These are phyloP conservation scores for Erebia palarica DNA, from an alignment of 2,888 invertebrate genomes.

Conservation along the genomic window DNA sequence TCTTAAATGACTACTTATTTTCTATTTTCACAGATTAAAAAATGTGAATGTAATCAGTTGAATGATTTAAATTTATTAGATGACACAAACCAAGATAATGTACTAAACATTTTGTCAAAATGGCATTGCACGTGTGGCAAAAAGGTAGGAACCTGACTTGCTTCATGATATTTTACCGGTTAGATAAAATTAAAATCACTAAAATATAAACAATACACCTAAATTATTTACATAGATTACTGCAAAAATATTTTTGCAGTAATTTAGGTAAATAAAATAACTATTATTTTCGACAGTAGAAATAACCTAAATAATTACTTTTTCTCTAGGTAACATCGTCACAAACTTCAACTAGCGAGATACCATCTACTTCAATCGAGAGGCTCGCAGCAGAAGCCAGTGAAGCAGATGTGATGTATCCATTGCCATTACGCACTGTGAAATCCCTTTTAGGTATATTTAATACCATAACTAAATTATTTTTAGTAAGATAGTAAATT, in stretches of 20 bases:
- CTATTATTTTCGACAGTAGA: not conserved
- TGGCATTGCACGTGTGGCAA: constrained; percentile 75
- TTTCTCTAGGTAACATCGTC: constrained; percentile 59
- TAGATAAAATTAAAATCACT: not conserved
- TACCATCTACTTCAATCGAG: constrained; percentile 56
- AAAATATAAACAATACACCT: not conserved
- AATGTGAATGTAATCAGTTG: constrained; percentile 73
- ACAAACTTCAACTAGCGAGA: constrained; percentile 68
- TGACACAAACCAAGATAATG: constrained; percentile 69
- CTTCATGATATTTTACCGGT: not conserved
- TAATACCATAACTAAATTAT: constrained; percentile 6
- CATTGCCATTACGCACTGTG: constrained; percentile 59
- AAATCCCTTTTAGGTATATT: constrained; percentile 51
- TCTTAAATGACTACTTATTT: not conserved
- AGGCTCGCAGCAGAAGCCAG: constrained; percentile 45
- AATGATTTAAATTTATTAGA: constrained; percentile 67
- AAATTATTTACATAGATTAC: too few species aligned
- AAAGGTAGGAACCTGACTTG: constrained; percentile 63
- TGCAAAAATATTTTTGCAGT: not conserved
- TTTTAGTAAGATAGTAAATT: too few species aligned
- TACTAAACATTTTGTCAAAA: constrained; percentile 69
- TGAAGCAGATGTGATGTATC: constrained; percentile 49
- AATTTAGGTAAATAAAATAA: not conserved
- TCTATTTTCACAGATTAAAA: constrained; percentile 61
- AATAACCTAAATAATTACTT: not conserved